Conservation (phyloP, 2,797 vertebrate species). For the Enteromius afrohamiltoni region DNA sequence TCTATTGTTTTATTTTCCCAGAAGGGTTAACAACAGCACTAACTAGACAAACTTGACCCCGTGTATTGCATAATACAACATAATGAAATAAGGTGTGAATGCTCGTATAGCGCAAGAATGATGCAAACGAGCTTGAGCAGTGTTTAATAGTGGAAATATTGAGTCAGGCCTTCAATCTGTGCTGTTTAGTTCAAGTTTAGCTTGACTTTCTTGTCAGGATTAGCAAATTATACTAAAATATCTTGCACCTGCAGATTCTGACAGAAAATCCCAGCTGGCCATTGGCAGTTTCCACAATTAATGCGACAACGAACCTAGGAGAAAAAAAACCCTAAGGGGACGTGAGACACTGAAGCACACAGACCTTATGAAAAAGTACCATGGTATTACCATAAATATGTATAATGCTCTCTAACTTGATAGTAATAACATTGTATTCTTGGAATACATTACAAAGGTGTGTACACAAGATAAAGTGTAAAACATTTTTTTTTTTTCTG, state of each 20-base stretch:
- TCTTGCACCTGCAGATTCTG: constrained; percentile 11
- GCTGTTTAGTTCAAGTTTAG: not conserved
- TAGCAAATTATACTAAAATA: not conserved
- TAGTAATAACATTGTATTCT: not conserved
- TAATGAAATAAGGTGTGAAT: not conserved
- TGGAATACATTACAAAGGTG: too few species aligned
- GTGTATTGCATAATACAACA: not conserved
- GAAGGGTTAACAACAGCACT: too few species aligned
- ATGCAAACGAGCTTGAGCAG: not conserved
- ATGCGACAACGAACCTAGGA: not conserved
- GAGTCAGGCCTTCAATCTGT: not conserved
- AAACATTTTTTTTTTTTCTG: too few species aligned
- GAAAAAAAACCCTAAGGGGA: not conserved
- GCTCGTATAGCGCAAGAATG: not conserved
- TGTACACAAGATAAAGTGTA: too few species aligned
- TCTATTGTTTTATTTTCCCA: too few species aligned
- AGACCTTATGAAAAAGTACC: not conserved
- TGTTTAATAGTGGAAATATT: not conserved
- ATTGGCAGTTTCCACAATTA: not conserved
- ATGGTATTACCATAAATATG: not conserved
- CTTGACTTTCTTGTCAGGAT: not conserved
- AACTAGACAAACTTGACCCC: not conserved
- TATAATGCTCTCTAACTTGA: not conserved
- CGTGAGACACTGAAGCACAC: not conserved
- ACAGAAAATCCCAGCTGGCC: constrained; percentile 5